phyloP scores from a whole-genome alignment of 1,140 invertebrate species.

The Monomorium pharaonis region DNA sequence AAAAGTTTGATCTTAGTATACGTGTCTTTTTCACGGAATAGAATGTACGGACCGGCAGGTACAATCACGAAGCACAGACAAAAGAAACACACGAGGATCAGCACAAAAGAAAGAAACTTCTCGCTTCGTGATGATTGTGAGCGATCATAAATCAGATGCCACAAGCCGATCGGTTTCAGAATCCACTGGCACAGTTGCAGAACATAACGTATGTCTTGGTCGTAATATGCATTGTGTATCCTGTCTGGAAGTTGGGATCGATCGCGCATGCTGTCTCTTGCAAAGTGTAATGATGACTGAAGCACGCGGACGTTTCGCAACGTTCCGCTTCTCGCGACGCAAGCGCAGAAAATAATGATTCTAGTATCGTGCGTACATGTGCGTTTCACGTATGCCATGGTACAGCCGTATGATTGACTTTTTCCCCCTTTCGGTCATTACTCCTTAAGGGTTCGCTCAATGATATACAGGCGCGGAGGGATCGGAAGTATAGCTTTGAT shows the following conservation, averaged over 20 bases:
- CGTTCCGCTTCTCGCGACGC: slow-evolving; percentile 22
- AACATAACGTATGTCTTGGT: slow-evolving; percentile 58
- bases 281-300: slow-evolving; percentile 11
- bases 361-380: background rate
- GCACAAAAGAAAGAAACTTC: background rate
- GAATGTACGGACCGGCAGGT: slow-evolving; percentile 23
- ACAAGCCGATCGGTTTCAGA: slow-evolving; percentile 70
- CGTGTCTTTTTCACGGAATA: slow-evolving; percentile 55
- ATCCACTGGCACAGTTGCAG: slow-evolving; percentile 65
- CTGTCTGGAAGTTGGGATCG: background rate
- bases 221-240: slow-evolving; percentile 39
- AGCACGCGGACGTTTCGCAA: background rate
- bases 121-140: slow-evolving; percentile 6
- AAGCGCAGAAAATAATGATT: slow-evolving; percentile 53
- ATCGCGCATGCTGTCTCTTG: slow-evolving; percentile 40
- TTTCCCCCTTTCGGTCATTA: background rate
- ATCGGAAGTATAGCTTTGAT: background rate
- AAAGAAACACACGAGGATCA: slow-evolving; percentile 22
- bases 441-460: background rate
- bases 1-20: slow-evolving; percentile 54
- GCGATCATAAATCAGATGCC: slow-evolving; percentile 42
- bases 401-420: slow-evolving; percentile 22
- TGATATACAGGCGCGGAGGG: background rate
- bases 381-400: background rate
- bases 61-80: slow-evolving; percentile 52